Evolutionary conservation across 1,140 invertebrate species (phyloP), one percentile per base, ranked within the genome.

Genomic region (Drosophila micromelanica): DNA sequence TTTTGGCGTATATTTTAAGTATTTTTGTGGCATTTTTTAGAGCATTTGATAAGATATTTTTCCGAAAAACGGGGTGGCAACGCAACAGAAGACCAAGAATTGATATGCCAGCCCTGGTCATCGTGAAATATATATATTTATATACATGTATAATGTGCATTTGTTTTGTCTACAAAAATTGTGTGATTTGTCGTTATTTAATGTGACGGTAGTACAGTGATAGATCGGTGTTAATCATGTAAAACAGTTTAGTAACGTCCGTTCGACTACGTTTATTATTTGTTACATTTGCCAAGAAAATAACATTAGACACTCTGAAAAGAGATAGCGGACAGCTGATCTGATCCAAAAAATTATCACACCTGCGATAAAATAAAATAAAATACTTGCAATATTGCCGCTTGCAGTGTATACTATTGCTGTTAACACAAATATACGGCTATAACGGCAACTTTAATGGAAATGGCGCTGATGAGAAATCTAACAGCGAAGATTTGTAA

Each of bases 381-480:
- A 76, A 73, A 69, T 76, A 78, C 52, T 82, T 30, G 56, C 38
- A 42, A 76, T 76, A 76, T 54, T 61, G 61, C 17, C 48, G 54
- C 7, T 32, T 55, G 5, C 35, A 61, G 6, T 3, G 5, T 1
- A 64, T 55, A 37, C 45, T n/a, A 48, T 27, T 45, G 56, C n/a
- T 46, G 27, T 42, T 49, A 70, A 23, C 20, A 32, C 42, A 45
- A 73, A 52, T 60, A 49, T 68, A 17, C 35, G 45, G 1, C 40
- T n/a, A 69, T 82, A 89, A 79, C 32, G 15, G 17, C 38, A 63
- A 87, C 64, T 68, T 67, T 35, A 32, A 23, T 75, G 69, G 76
- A 80, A 51, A 91, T 90, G 90, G 84, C 90, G 35, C 52, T 85
- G 70, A 63, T 74, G 4, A 91, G 87, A 70, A 91, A 76, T 52